These are phyloP conservation scores for Drosophila funebris DNA, from an alignment of 1,140 invertebrate species.

Conservation along the genomic window DNA sequence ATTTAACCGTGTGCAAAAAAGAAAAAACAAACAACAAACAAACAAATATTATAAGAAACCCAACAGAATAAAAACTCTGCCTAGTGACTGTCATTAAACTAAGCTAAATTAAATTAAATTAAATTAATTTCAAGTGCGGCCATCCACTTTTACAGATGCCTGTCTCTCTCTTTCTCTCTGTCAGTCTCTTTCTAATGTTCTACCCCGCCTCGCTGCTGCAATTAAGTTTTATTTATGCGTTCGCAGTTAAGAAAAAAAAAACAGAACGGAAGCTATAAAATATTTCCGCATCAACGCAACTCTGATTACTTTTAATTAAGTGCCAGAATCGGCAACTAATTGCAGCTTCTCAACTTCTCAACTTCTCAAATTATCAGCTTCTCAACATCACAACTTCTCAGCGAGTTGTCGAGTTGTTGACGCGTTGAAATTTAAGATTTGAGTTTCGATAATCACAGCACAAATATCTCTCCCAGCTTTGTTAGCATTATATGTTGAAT, in stretches of 20 bases:
- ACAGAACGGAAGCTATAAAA: constrained; percentile 74
- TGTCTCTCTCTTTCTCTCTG: neutral
- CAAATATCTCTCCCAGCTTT: constrained; percentile 38
- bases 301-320: constrained; percentile 64
- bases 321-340: constrained; percentile 51
- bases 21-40: neutral
- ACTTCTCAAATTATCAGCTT: neutral
- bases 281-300: constrained; percentile 46
- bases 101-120: constrained; percentile 27
- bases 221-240: constrained; percentile 56
- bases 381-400: neutral
- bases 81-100: constrained; percentile 16
- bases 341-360: constrained; percentile 21
- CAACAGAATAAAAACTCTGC: neutral
- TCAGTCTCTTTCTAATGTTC: constrained; percentile 23
- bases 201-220: constrained; percentile 12
- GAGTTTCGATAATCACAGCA: constrained; percentile 21
- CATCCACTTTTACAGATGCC: constrained; percentile 15
- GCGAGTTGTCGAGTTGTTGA: constrained; percentile 6
- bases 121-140: constrained; percentile 47
- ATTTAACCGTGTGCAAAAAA: constrained; percentile 43
- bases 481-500: constrained; percentile 17
- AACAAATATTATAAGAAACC: neutral
- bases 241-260: constrained; percentile 8
- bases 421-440: constrained; percentile 21